Evolutionary conservation across 2,888 invertebrate genomes (phyloP), one percentile per base, ranked within the genome.

Genomic region (Plagodis dolabraria): DNA sequence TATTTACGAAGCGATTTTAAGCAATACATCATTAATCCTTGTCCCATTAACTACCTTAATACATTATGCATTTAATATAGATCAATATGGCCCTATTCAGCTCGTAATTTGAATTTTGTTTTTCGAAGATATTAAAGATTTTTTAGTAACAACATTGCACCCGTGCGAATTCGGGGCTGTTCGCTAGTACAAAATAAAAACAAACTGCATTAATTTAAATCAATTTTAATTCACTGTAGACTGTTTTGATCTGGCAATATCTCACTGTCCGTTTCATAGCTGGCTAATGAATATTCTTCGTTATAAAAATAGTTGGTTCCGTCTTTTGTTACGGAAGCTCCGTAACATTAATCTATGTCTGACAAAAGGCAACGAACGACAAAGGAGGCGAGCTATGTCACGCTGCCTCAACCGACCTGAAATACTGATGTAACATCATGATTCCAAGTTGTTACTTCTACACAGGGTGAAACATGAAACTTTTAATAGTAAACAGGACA

Each of bases 331-430:
- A 54, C 60, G 57, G 58, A 65, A 74, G 52, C 71, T 70, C 53
- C 33, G 53, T 53, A 45, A 63, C 82, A 86, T 87, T 83, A 85
- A 85, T 89, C 84, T 82, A 77, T 76, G 83, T 86, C 83, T 72
- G 74, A 86, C 83, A 87, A 86, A 77, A 83, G 82, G 80, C 71
- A 72, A 67, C 68, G 65, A 64, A 63, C 67, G 69, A 86, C 82
- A 86, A 86, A 84, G 77, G 80, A 79, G 70, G 72, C 70, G 69
- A 67, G 68, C 33, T 5, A 33, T 51, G 60, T 68, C 62, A 65
- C 67, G 52, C 59, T 68, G 69, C 67, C 67, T 68, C 68, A 73
- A 64, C 55, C 56, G 53, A 60, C 65, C 63, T 63, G 62, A 60
- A 62, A 79, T 76, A 81, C 80, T 73, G 72, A 77, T 75, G 75